Evolutionary conservation across 1,140 invertebrate species (phyloP).

Genomic region (Coptotermes formosanus): DNA sequence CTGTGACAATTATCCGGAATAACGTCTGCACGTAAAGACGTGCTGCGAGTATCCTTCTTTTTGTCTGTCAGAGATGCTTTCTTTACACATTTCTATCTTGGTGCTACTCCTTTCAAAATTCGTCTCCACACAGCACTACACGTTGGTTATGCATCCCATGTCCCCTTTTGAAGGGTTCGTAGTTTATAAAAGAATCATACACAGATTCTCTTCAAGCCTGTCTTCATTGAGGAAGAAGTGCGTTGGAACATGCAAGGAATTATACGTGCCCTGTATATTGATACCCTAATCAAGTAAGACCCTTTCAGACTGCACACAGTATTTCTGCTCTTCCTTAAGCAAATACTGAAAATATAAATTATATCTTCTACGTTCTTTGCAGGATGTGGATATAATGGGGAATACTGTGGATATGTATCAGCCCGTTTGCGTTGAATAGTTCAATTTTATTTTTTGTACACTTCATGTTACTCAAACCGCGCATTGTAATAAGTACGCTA

Average conservation of each 20-base stretch:
- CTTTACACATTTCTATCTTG: no score
- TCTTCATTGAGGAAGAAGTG: not conserved
- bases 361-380: not conserved
- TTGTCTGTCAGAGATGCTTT: no score
- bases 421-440: no score
- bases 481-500: no score
- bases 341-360: not conserved
- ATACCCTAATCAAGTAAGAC: not conserved
- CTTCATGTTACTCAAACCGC: no score
- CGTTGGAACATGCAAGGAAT: not conserved
- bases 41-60: no score
- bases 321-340: not conserved
- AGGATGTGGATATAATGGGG: no score
- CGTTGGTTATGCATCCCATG: not conserved
- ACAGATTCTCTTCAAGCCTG: not conserved
- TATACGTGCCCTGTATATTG: not conserved
- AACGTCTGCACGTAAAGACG: no score
- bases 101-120: not conserved
- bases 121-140: not conserved
- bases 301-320: not conserved
- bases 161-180: not conserved
- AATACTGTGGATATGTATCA: no score
- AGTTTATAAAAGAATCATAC: conserved; percentile 5
- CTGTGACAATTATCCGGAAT: no score
- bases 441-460: no score